A percentile compares a stretch with the other conserved stretches of the same genome.
Conservation (phyloP, 2,113 vertebrate species). For the Cnemophilus loriae region DNA sequence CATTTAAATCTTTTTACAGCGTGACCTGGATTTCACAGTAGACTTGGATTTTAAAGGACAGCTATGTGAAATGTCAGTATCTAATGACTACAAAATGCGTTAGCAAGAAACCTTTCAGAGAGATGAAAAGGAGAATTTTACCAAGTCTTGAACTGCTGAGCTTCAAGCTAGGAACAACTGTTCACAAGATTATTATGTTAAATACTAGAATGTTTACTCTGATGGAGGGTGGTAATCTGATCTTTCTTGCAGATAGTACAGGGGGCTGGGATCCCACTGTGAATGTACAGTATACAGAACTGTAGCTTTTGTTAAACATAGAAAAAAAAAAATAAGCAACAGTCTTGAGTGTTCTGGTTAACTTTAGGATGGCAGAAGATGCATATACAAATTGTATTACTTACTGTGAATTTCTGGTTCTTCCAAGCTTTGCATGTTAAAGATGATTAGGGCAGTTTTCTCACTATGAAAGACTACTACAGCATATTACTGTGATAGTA, state of each 20-base stretch:
- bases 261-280: conserved; percentile 29
- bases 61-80: conserved; percentile 91
- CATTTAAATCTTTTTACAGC: conserved; percentile 72
- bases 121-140: conserved; percentile 6
- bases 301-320: conserved; percentile 37
- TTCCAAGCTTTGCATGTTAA: conserved; percentile 76
- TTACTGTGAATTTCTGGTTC: conserved; percentile 70
- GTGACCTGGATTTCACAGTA: conserved; percentile 95
- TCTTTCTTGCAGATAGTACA: conserved; percentile 9
- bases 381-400: conserved; percentile 48
- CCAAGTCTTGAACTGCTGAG: conserved; percentile 52
- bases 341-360: conserved; percentile 19
- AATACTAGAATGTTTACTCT: conserved; percentile 43
- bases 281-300: conserved; percentile 60
- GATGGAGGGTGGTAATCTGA: conserved; percentile 37
- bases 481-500: conserved; percentile 63
- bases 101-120: conserved; percentile 65
- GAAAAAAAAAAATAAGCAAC: conserved; percentile 37
- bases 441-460: conserved; percentile 63
- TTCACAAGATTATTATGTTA: conserved; percentile 51
- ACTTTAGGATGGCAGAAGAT: conserved; percentile 41
- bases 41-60: conserved; percentile 99
- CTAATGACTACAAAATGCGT: conserved; percentile 98
- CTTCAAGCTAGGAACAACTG: conserved; percentile 55
- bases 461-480: conserved; percentile 63